phyloP scores from a whole-genome alignment of 2,797 vertebrate genomes.

The Amphiprion clarkii region DNA sequence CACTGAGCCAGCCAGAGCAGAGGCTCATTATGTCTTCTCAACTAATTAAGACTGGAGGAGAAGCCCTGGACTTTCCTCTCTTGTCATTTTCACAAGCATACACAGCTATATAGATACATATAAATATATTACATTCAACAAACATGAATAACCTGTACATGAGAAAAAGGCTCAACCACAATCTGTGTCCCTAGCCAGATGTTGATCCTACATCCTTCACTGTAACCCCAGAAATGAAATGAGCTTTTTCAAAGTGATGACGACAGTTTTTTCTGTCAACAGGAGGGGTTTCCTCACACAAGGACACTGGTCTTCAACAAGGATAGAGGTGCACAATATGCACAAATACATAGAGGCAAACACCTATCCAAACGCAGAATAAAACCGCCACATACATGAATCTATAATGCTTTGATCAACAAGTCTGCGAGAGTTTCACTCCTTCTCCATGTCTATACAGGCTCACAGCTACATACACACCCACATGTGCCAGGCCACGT shows the following conservation, averaged over 20 bases:
- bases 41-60: constrained; percentile 62
- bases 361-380: background rate
- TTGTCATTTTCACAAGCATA: constrained; percentile 38
- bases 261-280: constrained; percentile 1
- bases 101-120: constrained; percentile 5
- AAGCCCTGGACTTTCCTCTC: constrained; percentile 20
- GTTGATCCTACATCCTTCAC: background rate
- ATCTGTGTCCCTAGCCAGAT: constrained; percentile 4
- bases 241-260: constrained; percentile 37
- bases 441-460: constrained; percentile 57
- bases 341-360: constrained; percentile 2
- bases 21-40: constrained; percentile 53
- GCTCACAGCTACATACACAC: constrained; percentile 65
- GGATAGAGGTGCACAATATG: constrained; percentile 30
- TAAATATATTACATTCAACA: background rate
- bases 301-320: constrained; percentile 45
- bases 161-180: constrained; percentile 5
- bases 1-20: constrained; percentile 27
- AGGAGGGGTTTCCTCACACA: constrained; percentile 29
- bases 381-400: constrained; percentile 25
- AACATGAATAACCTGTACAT: background rate
- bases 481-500: constrained; percentile 75
- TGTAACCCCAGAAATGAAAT: constrained; percentile 23
- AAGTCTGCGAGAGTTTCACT: constrained; percentile 76
- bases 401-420: constrained; percentile 69